Percentiles rank a stretch among this genome's conserved stretches.
These are phyloP conservation scores for Rhyacophila brunnea DNA, from an alignment of 1,140 invertebrate species.

Conservation along the genomic window DNA sequence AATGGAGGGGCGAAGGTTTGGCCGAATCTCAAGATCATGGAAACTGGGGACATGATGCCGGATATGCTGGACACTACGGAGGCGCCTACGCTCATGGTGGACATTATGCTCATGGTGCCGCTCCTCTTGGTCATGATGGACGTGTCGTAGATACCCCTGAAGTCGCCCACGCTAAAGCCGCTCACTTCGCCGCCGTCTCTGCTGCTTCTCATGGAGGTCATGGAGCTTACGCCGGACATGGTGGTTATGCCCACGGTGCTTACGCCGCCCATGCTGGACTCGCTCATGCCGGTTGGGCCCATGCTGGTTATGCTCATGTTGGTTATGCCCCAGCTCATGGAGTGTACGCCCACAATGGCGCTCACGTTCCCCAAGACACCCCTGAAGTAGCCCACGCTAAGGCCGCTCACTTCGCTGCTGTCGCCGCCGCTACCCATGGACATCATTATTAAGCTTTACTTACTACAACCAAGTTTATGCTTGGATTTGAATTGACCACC, in stretches of 20 bases:
- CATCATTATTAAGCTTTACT: no score
- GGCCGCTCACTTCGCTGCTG: conserved; percentile 49
- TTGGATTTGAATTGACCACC: background rate
- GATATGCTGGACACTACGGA: conserved; percentile 1
- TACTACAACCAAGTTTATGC: no score
- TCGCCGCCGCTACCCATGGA: background rate
- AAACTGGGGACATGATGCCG: background rate
- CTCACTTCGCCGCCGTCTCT: conserved; percentile 39
- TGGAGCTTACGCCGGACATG: background rate
- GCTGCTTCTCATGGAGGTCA: conserved; percentile 12
- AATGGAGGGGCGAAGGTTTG: conserved; percentile 20
- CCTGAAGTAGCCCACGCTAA: conserved; percentile 51
- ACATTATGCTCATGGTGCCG: conserved; percentile 28
- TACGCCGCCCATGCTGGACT: background rate
- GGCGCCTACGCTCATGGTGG: background rate
- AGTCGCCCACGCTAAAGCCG: conserved; percentile 48
- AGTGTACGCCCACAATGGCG: conserved; percentile 15
- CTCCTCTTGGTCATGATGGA: conserved; percentile 36
- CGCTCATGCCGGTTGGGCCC: no score
- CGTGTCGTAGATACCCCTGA: conserved; percentile 49
- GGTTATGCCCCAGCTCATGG: conserved; percentile 20
- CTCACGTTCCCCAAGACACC: conserved; percentile 38
- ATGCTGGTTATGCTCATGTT: background rate
- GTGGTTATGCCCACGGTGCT: no score
- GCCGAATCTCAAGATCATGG: conserved; percentile 13